Conservation (phyloP, 1,140 invertebrate genomes). For the Polyergus mexicanus region DNA sequence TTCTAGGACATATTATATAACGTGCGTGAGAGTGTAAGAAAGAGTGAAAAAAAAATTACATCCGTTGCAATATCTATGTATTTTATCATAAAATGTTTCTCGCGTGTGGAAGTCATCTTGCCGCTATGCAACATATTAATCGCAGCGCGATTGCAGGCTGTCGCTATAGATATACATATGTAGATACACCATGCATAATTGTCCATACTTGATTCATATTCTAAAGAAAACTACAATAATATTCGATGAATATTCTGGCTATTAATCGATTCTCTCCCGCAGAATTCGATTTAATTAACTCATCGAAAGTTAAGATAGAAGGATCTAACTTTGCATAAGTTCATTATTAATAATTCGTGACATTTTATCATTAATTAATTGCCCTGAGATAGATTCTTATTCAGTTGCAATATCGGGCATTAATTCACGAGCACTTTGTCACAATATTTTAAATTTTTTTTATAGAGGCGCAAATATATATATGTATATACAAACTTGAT, state of each 20-base stretch:
- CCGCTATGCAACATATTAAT: conserved; percentile 35
- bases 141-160: background rate
- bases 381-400: background rate
- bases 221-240: background rate
- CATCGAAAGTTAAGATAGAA: background rate
- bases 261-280: background rate
- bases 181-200: background rate
- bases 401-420: background rate
- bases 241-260: background rate
- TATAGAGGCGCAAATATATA: too few relatives aligned
- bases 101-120: conserved; percentile 32
- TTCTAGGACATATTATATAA: background rate
- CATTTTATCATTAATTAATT: background rate
- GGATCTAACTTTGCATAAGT: background rate
- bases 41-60: conserved; percentile 21
- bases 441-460: background rate
- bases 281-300: conserved; percentile 1
- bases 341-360: background rate
- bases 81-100: conserved; percentile 42
- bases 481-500: too few relatives aligned
- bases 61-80: conserved; percentile 19
- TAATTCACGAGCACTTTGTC: background rate
- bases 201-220: background rate
- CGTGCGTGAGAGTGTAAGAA: background rate
- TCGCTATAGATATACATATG: background rate